Conservation (phyloP, 2,888 invertebrate genomes). For the Lochmaea crataegi region DNA sequence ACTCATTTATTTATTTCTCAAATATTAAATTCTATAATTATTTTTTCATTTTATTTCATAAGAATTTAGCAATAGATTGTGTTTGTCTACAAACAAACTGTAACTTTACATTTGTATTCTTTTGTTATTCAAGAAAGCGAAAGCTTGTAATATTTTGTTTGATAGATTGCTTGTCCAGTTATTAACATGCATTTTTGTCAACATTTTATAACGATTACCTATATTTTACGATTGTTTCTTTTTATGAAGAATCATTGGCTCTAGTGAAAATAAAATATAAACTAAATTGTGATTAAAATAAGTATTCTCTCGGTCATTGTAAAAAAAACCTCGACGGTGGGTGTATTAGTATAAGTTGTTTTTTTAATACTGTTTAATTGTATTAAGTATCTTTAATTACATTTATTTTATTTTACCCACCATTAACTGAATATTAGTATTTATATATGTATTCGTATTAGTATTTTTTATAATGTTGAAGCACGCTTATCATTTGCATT, state of each 20-base stretch:
- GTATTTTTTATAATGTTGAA: conserved; percentile 3
- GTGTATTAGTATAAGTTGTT: neutral
- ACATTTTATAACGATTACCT: neutral
- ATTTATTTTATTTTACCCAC: neutral
- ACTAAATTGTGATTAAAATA: conserved; percentile 8
- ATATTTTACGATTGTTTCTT: neutral
- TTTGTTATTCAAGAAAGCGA: neutral
- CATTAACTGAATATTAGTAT: neutral
- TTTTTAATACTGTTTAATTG: neutral
- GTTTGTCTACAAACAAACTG: too few species aligned
- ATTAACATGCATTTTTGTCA: neutral
- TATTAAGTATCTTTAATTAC: neutral
- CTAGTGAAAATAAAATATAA: neutral
- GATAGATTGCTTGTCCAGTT: neutral
- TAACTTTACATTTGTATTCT: too few species aligned
- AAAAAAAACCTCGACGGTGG: neutral
- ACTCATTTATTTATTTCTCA: too few species aligned
- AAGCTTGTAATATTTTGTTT: neutral
- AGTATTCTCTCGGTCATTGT: neutral
- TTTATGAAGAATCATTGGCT: neutral
- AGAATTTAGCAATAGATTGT: too few species aligned
- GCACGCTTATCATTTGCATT: neutral
- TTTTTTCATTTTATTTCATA: too few species aligned
- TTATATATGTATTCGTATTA: neutral
- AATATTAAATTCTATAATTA: too few species aligned